phyloP scores from a whole-genome alignment of 2,797 vertebrate genomes.

The Acanthornis magna region DNA sequence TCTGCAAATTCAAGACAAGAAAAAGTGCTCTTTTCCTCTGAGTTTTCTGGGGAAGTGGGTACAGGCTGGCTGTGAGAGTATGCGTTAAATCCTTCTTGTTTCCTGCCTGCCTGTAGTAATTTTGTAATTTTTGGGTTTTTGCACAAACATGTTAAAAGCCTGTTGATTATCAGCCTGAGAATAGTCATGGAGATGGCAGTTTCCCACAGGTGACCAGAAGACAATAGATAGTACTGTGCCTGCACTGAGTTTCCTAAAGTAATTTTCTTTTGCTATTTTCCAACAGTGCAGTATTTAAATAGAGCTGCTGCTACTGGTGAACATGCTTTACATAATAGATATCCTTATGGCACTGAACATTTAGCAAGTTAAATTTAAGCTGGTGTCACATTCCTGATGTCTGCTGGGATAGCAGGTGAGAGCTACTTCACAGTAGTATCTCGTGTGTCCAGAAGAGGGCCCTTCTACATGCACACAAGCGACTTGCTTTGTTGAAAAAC shows the following conservation, averaged over 20 bases:
- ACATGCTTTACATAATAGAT: background rate
- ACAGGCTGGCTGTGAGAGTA: background rate
- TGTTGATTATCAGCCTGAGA: background rate
- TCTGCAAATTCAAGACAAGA: background rate
- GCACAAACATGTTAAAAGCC: background rate
- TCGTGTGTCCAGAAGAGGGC: constrained; percentile 6
- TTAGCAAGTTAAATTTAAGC: background rate
- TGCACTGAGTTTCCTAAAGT: background rate
- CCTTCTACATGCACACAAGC: background rate
- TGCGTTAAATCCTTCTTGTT: background rate
- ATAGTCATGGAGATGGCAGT: background rate
- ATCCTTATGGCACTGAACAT: background rate
- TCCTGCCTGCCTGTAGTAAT: background rate
- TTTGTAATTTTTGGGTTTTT: background rate
- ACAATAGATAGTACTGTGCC: background rate
- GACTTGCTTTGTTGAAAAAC: background rate
- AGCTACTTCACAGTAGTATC: background rate
- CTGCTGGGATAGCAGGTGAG: background rate
- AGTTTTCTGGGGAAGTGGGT: background rate
- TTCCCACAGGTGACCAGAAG: background rate
- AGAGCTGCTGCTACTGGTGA: background rate
- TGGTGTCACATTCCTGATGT: background rate
- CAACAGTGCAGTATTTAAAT: background rate
- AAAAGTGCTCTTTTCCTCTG: background rate
- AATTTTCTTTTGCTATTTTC: background rate